Conservation (phyloP, 2,888 invertebrate genomes). For the Napeogenes sylphis region DNA sequence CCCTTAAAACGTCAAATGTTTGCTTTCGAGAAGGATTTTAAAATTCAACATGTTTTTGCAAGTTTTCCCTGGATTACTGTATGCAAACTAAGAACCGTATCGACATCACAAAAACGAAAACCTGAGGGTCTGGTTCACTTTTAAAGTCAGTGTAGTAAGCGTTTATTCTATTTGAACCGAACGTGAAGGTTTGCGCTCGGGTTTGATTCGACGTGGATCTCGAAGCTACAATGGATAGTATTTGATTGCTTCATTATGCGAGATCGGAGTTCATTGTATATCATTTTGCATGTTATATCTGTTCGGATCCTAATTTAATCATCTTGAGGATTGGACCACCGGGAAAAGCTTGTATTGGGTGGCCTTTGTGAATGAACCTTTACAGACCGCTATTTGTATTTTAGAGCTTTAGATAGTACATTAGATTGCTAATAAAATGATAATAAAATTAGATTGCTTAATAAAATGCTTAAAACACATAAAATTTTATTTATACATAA, state of each 20-base stretch:
- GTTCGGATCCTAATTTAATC: slow-evolving; percentile 75
- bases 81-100: slow-evolving; percentile 58
- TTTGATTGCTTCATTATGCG: slow-evolving; percentile 77
- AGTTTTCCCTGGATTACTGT: slow-evolving; percentile 58
- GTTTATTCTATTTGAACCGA: slow-evolving; percentile 13
- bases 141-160: slow-evolving; percentile 13
- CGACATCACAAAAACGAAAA: slow-evolving; percentile 37
- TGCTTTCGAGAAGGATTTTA: slow-evolving; percentile 72
- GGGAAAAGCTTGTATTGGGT: slow-evolving; percentile 61
- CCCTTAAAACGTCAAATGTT: slow-evolving; percentile 73
- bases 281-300: slow-evolving; percentile 75
- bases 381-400: slow-evolving; percentile 42
- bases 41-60: slow-evolving; percentile 74
- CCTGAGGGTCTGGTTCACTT: slow-evolving; percentile 31
- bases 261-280: slow-evolving; percentile 70
- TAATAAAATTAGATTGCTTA: too few relatives aligned
- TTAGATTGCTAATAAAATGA: too few relatives aligned
- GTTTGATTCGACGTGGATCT: slow-evolving; percentile 36
- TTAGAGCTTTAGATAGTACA: not conserved
- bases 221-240: slow-evolving; percentile 62
- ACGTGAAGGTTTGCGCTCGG: slow-evolving; percentile 18
- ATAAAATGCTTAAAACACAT: too few relatives aligned
- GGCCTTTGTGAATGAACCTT: slow-evolving; percentile 61
- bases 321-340: slow-evolving; percentile 76
- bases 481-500: too few relatives aligned